Conservation (phyloP, 1,140 invertebrate species). For the Drosophila subobscura region DNA sequence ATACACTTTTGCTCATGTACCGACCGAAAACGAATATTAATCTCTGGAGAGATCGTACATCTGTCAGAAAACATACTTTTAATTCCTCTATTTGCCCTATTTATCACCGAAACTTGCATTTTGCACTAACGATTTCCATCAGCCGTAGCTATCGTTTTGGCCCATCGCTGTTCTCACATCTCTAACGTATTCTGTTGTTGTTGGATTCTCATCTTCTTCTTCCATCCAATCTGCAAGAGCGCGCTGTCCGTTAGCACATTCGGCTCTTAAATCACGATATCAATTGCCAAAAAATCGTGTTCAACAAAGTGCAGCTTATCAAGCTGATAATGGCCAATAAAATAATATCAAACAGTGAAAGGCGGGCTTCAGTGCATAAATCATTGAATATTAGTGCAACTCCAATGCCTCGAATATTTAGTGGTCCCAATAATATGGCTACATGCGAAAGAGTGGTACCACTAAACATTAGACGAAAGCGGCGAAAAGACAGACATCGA, state of each 20-base stretch:
- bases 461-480: constrained; percentile 74
- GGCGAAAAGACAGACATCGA: constrained; percentile 56
- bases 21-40: no score
- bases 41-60: no score
- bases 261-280: constrained; percentile 29
- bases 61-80: no score
- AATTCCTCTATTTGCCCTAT: no score
- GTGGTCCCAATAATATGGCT: constrained; percentile 61
- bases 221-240: constrained; percentile 31
- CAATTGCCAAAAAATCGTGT: constrained; percentile 29
- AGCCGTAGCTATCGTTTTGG: constrained; percentile 6
- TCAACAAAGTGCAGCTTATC: neutral
- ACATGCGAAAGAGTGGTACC: constrained; percentile 73
- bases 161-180: constrained; percentile 20
- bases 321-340: constrained; percentile 21
- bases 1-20: no score
- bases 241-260: constrained; percentile 38
- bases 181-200: constrained; percentile 24
- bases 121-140: no score
- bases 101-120: no score
- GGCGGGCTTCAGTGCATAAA: constrained; percentile 29
- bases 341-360: constrained; percentile 10
- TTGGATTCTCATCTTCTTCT: constrained; percentile 31
- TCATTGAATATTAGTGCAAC: constrained; percentile 54
- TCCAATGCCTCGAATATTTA: constrained; percentile 65